phyloP scores from a whole-genome alignment of 2,888 invertebrate species.

The Agriopis leucophaearia region DNA sequence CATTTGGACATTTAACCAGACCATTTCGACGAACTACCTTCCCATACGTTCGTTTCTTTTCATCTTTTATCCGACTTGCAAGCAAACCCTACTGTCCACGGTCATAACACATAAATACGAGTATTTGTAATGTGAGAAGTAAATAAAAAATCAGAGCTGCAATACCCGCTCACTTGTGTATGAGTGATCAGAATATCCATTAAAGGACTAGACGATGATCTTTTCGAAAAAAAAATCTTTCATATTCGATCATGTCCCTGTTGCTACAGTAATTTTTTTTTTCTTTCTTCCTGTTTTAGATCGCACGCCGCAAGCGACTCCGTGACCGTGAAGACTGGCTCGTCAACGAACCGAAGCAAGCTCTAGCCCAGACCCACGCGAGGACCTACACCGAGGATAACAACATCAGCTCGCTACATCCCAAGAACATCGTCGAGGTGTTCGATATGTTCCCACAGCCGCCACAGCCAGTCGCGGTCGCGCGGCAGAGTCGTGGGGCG shows the following conservation, averaged over 20 bases:
- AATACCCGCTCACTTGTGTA: too few relatives aligned
- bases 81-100: too few relatives aligned
- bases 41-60: too few relatives aligned
- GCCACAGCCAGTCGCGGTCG: slow-evolving; percentile 42
- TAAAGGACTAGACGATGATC: too few relatives aligned
- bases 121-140: neutral
- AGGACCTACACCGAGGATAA: slow-evolving; percentile 84
- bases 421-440: slow-evolving; percentile 86
- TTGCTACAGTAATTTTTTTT: neutral
- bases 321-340: slow-evolving; percentile 72
- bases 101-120: too few relatives aligned
- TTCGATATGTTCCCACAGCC: slow-evolving; percentile 75
- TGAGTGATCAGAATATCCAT: too few relatives aligned
- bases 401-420: slow-evolving; percentile 85
- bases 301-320: slow-evolving; percentile 68
- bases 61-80: too few relatives aligned
- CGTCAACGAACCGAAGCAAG: slow-evolving; percentile 68
- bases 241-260: neutral
- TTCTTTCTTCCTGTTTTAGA: neutral
- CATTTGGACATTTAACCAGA: too few relatives aligned
- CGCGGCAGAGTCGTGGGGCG: slow-evolving; percentile 51
- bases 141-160: too few relatives aligned
- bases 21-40: too few relatives aligned
- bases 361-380: slow-evolving; percentile 79
- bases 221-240: neutral